Evolutionary conservation across 2,797 vertebrate genomes (phyloP).

Genomic region (Macroramphosus scolopax): DNA sequence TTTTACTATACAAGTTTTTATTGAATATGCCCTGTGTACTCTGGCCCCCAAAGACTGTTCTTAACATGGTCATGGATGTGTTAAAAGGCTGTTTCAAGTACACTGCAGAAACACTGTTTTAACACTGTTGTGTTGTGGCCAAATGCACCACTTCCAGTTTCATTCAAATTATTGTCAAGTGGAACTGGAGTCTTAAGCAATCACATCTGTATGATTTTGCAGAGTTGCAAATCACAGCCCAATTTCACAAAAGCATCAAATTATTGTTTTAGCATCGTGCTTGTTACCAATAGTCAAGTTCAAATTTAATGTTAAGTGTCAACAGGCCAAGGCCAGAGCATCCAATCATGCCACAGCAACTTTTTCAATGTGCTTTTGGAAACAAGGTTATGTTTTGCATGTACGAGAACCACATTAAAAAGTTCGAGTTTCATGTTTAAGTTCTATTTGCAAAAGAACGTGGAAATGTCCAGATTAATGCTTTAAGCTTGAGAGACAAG

Average conservation of each 20-base stretch:
- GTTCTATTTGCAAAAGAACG: slow-evolving; percentile 8
- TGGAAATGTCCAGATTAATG: slow-evolving; percentile 17
- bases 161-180: no score
- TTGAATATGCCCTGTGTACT: slow-evolving; percentile 66
- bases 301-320: not conserved
- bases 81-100: slow-evolving; percentile 31
- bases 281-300: not conserved
- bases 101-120: slow-evolving; percentile 33
- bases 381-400: slow-evolving; percentile 4
- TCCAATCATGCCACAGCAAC: not conserved
- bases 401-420: slow-evolving; percentile 2
- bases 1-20: slow-evolving; percentile 71
- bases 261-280: not conserved
- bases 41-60: slow-evolving; percentile 42
- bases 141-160: slow-evolving; percentile 30
- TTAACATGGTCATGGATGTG: slow-evolving; percentile 34
- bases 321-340: not conserved
- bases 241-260: slow-evolving; percentile 15
- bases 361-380: not conserved
- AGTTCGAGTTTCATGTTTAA: slow-evolving; percentile 2
- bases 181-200: slow-evolving; percentile 8
- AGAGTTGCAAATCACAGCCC: slow-evolving; percentile 11
- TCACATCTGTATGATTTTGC: not conserved
- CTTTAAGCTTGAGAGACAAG: not conserved
- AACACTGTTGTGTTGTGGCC: slow-evolving; percentile 53